Conservation (phyloP, 2,888 invertebrate species). For the Synergus laeviventris region DNA sequence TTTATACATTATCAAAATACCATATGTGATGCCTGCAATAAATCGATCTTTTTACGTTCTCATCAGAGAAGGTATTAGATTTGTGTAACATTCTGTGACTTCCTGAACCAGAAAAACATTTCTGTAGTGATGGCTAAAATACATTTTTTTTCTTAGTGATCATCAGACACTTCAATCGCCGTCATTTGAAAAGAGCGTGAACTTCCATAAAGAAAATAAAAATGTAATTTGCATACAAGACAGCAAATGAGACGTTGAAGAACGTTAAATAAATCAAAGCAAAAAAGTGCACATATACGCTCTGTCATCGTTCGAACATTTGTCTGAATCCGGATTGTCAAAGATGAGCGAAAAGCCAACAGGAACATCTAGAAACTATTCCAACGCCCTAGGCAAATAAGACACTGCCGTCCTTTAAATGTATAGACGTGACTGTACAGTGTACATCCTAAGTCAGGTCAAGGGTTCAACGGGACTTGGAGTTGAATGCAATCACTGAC, state of each 20-base stretch:
- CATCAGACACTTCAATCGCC: background rate
- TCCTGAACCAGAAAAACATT: too few species aligned
- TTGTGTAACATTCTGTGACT: too few species aligned
- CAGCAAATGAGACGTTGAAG: constrained; percentile 5
- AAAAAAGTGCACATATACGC: constrained; percentile 8
- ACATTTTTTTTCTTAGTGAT: too few species aligned
- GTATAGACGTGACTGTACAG: background rate
- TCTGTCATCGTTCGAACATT: background rate
- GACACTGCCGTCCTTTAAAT: constrained; percentile 2
- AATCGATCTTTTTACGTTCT: too few species aligned
- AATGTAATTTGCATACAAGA: constrained; percentile 10
- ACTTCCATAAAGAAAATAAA: constrained; percentile 10
- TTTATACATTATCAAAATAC: too few species aligned
- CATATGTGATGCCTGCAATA: too few species aligned
- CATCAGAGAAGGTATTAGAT: too few species aligned
- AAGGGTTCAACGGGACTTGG: constrained; percentile 35
- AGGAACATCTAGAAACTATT: constrained; percentile 14
- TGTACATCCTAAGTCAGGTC: background rate
- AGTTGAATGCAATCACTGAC: constrained; percentile 32
- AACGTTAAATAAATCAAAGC: background rate
- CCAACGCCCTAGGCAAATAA: constrained; percentile 22
- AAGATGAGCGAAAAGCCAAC: background rate
- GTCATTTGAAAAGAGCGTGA: background rate
- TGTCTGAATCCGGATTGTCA: background rate
- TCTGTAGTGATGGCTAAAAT: too few species aligned